Base-by-base conservation (phyloP, 1,140 invertebrate species). In the Goniozus legneri region DNA sequence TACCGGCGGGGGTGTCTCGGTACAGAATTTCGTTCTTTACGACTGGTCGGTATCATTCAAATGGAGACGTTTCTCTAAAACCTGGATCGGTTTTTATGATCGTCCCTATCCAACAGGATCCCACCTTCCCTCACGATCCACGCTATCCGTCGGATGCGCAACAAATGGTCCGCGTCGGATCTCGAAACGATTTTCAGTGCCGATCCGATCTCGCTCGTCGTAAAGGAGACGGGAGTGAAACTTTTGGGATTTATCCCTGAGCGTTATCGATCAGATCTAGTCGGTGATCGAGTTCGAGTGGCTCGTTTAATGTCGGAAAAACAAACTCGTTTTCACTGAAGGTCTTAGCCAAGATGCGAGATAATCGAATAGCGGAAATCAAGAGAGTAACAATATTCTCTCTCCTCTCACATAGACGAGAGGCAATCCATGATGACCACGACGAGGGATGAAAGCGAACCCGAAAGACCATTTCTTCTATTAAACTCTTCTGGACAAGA, bases 401-500 rank as follows among this genome's bases (percentile, higher is more conserved):
- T n/a, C n/a, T n/a, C n/a, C n/a, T n/a, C n/a, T n/a, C n/a, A n/a
- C n/a, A n/a, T n/a, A n/a, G n/a, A n/a, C n/a, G n/a, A n/a, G n/a
- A n/a, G n/a, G n/a, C n/a, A n/a, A n/a, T n/a, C n/a, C n/a, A n/a
- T n/a, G 56, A 60, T 60, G 54, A 58, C 59, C 52, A 34, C 46
- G 40, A 34, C 44, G 56, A 44, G 44, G 56, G 47, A 47, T 42
- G 47, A 33, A 50, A 4, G 16, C 15, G 42, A 47, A 55, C 47
- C 44, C 47, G 40, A 32, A 44, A 67, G 65, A 64, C 62, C 54
- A 67, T 76, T 75, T 77, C 71, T 73, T 75, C 72, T 77, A 74
- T 77, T 76, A 76, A 76, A 73, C 65, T 68, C 63, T 65, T 67
- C 63, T 58, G 64, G 62, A 75, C 69, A 75, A 68, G 72, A 62